Evolutionary conservation across 1,140 invertebrate genomes (phyloP), one percentile per base, ranked within the genome.

Genomic region (Lepidostoma basale): DNA sequence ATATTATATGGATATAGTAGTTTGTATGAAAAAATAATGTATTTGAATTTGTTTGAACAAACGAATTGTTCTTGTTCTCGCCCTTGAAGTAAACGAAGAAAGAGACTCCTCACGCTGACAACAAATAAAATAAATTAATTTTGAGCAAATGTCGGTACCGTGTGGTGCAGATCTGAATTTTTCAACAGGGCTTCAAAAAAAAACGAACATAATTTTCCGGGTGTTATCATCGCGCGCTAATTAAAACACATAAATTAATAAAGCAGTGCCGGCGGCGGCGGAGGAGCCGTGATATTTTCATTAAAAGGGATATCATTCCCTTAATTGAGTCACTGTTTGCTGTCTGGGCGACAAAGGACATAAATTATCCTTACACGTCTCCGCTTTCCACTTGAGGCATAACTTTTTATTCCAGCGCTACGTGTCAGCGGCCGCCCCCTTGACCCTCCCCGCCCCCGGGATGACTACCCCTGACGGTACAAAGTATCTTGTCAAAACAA

Each of bases 401-500:
- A 70, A 70, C 68, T 70, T 70, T 70, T 70, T 70, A 70, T 70
- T 70, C 62, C 62, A 65, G 58, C 44, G 23, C 45, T 44, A 28
- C 60, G 47, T 59, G 58, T 52, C 45, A 40, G 30, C 40, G n/a
- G 9, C 20, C 58, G 20, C 52, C 45, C 52, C 49, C 25, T 39
- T 6, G 25, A 18, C 62, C 25, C 39, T 16, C 58, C 36, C 54
- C 44, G 23, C 62, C 18, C 30, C 66, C 10, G 25, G 28, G 45
- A 23, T n/a, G 6, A 22, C 42, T 20, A 3, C 28, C 59, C 18
- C 44, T 54, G 36, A 36, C 58, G 67, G 12, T 67, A 60, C 68
- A 70, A 70, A 70, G 68, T 70, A 70, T 70, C 68, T 70, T 70
- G 68, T 70, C 68, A 70, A 70, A 70, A 66, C 68, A 66, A 70